Percentiles rank a stretch among this genome's conserved stretches.
Evolutionary conservation across 2,888 invertebrate species (phyloP).

Genomic region (Pristionchus mayeri): DNA sequence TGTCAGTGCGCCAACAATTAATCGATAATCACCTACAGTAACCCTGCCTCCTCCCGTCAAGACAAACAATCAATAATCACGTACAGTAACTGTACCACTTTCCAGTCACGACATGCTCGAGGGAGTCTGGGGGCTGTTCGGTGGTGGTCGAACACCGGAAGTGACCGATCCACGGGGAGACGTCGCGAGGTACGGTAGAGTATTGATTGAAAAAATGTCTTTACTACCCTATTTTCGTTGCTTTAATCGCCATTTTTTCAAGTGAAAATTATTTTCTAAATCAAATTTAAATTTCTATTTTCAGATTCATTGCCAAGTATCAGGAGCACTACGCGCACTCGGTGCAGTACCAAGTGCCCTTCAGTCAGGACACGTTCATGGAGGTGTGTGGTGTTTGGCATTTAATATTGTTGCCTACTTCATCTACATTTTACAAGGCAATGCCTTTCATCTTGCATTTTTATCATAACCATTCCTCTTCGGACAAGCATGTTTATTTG

Average conservation of each 20-base stretch:
- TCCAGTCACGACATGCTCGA: conserved; percentile 24
- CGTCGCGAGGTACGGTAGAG: background rate
- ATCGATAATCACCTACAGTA: background rate
- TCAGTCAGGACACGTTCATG: conserved; percentile 1
- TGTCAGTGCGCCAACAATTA: conserved; percentile 12
- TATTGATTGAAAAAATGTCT: background rate
- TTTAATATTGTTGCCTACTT: too few species aligned
- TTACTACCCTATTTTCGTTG: too few species aligned
- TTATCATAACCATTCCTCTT: too few species aligned
- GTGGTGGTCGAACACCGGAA: background rate
- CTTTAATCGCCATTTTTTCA: too few species aligned
- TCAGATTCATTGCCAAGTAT: conserved; percentile 30
- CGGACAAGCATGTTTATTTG: too few species aligned
- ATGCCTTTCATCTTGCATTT: too few species aligned
- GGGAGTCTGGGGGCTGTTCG: conserved; percentile 37
- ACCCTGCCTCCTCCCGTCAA: background rate
- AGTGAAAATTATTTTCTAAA: background rate
- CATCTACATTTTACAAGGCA: too few species aligned
- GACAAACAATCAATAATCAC: background rate
- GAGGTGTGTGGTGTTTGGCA: too few species aligned
- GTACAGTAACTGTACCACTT: background rate
- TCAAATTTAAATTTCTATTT: background rate
- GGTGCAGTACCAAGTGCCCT: background rate
- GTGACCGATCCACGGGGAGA: conserved; percentile 48
- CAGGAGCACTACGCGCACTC: background rate